phyloP scores from a whole-genome alignment of 2,797 vertebrate species.

The Anniella stebbinsi region DNA sequence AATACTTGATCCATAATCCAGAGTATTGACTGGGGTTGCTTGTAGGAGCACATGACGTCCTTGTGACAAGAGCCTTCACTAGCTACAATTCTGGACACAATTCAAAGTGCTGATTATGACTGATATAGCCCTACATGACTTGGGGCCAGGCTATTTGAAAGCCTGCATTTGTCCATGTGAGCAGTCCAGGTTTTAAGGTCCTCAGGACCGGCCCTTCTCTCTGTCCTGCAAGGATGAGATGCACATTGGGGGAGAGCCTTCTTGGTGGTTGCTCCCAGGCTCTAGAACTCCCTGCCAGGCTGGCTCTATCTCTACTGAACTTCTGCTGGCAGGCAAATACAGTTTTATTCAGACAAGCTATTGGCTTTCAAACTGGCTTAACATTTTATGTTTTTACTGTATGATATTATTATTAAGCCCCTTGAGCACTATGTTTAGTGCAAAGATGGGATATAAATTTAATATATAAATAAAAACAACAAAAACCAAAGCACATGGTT shows the following conservation, averaged over 20 bases:
- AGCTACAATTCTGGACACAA: background rate
- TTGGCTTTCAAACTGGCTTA: background rate
- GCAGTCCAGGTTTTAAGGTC: no score
- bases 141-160: no score
- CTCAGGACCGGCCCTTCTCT: no score
- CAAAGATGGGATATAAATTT: background rate
- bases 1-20: background rate
- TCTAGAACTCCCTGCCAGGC: background rate
- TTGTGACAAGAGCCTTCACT: background rate
- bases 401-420: no score
- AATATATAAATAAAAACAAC: background rate
- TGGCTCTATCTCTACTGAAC: background rate
- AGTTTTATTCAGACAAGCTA: background rate
- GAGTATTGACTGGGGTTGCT: background rate
- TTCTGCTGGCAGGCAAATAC: background rate
- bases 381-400: no score
- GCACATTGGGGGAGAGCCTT: background rate
- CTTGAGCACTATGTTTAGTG: background rate
- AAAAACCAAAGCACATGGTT: background rate
- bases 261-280: background rate
- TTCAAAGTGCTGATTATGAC: background rate
- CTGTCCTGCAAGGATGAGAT: background rate
- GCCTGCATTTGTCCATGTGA: no score
- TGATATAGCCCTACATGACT: no score
- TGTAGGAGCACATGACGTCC: background rate